These are phyloP conservation scores for Malacoraja senta DNA, from an alignment of 2,797 vertebrate genomes.

Conservation along the genomic window DNA sequence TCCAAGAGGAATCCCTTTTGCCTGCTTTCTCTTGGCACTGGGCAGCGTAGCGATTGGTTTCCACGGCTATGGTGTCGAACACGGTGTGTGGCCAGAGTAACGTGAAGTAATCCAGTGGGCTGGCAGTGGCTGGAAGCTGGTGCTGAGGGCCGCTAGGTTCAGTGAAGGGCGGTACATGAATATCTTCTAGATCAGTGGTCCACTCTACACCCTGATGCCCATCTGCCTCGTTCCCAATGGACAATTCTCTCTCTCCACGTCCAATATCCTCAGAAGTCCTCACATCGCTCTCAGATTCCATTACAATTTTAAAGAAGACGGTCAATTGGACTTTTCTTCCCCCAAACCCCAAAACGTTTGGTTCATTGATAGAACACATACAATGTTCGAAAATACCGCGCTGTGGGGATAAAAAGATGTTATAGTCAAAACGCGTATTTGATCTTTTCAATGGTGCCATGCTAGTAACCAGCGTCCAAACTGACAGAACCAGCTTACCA, in stretches of 20 bases:
- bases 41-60: constrained; percentile 79
- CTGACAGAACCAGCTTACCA: too few relatives aligned
- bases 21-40: constrained; percentile 71
- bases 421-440: not conserved
- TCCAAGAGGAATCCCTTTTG: constrained; percentile 70
- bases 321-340: not conserved
- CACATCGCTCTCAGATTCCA: not conserved
- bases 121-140: constrained; percentile 69
- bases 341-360: not conserved
- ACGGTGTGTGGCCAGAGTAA: constrained; percentile 76
- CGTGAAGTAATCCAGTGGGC: constrained; percentile 77
- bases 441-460: not conserved
- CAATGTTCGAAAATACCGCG: not conserved
- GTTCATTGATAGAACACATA: not conserved
- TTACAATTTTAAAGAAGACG: too few relatives aligned
- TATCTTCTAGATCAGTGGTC: not conserved
- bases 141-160: constrained; percentile 69
- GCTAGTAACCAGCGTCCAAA: not conserved
- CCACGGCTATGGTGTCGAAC: constrained; percentile 78
- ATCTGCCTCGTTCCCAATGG: not conserved
- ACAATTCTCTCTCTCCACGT: too few relatives aligned
- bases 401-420: constrained; percentile 10
- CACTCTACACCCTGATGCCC: not conserved
- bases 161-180: constrained; percentile 49
- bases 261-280: not conserved